Evolutionary conservation across 53 echinoderm and acorn worm species (phyloP).

Genomic region (Echinarachnius parma): DNA sequence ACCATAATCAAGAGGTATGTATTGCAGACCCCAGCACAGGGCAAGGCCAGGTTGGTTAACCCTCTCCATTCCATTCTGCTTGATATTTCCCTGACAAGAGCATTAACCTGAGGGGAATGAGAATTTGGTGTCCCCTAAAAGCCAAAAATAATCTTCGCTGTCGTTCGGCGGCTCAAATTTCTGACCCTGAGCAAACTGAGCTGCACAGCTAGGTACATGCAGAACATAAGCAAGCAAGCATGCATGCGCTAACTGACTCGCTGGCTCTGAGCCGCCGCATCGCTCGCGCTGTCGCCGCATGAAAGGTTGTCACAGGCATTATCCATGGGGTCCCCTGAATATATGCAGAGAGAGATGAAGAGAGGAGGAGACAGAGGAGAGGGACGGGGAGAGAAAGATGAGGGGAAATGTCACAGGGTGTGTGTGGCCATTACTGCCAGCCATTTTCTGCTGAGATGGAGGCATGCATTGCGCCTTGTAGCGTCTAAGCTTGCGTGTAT

Average conservation of each 20-base stretch:
- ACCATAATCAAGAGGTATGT: no score
- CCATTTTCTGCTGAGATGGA: constrained; percentile 5
- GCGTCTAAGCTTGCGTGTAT: constrained; percentile 5
- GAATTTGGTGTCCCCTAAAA: no score
- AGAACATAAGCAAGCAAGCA: no score
- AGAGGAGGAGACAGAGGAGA: neutral
- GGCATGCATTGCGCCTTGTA: neutral
- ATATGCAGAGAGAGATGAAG: constrained; percentile 17
- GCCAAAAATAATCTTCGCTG: no score
- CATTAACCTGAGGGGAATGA: no score
- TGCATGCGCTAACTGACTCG: no score
- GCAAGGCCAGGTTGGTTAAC: no score
- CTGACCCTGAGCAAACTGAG: constrained; percentile 15
- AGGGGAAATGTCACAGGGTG: constrained; percentile 43
- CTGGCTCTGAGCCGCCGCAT: constrained; percentile 25
- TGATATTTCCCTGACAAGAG: no score
- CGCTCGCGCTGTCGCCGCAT: constrained; percentile 12
- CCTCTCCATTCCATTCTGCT: no score
- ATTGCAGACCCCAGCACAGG: no score
- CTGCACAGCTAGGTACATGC: no score
- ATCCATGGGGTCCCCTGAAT: constrained; percentile 42
- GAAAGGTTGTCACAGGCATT: constrained; percentile 40
- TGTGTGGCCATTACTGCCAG: constrained; percentile 42
- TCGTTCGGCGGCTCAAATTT: neutral
- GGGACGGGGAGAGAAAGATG: constrained; percentile 11